phyloP scores from a whole-genome alignment of 2,113 vertebrate species.

The Strigops habroptila region DNA sequence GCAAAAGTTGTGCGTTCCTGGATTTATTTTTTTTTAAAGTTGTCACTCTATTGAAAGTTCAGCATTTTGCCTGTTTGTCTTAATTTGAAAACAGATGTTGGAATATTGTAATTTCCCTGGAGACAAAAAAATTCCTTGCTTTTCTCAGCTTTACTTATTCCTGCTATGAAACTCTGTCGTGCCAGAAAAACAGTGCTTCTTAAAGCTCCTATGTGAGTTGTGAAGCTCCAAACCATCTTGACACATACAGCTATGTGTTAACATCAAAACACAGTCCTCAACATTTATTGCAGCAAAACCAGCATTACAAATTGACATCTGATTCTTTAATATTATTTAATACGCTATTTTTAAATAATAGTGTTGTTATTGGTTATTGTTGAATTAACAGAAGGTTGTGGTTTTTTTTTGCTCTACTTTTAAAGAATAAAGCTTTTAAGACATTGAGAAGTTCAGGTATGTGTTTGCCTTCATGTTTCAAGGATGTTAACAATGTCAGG shows the following conservation, averaged over 20 bases:
- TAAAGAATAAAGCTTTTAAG: background rate
- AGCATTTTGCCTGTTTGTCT: slow-evolving; percentile 17
- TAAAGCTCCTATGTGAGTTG: background rate
- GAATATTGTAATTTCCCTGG: slow-evolving; percentile 29
- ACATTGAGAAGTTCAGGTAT: background rate
- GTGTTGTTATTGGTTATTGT: background rate
- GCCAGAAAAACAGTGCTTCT: background rate
- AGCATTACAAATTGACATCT: background rate
- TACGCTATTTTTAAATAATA: background rate
- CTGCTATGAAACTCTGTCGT: background rate
- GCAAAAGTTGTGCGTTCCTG: background rate
- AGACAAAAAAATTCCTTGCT: background rate
- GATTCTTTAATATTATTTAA: background rate
- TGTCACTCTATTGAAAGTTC: background rate
- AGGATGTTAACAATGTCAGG: background rate
- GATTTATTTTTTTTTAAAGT: background rate
- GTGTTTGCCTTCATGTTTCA: background rate
- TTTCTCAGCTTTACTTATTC: slow-evolving; percentile 28
- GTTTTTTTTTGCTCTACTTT: background rate
- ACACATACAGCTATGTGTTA: background rate
- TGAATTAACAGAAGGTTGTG: background rate
- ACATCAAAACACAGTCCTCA: background rate
- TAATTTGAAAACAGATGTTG: slow-evolving; percentile 57
- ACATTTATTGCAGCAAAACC: background rate
- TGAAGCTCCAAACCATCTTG: background rate